Percentiles rank a stretch among this genome's conserved stretches.
These are phyloP conservation scores for Ryuthela nishihirai DNA, from an alignment of 2,888 invertebrate genomes.

Conservation along the genomic window DNA sequence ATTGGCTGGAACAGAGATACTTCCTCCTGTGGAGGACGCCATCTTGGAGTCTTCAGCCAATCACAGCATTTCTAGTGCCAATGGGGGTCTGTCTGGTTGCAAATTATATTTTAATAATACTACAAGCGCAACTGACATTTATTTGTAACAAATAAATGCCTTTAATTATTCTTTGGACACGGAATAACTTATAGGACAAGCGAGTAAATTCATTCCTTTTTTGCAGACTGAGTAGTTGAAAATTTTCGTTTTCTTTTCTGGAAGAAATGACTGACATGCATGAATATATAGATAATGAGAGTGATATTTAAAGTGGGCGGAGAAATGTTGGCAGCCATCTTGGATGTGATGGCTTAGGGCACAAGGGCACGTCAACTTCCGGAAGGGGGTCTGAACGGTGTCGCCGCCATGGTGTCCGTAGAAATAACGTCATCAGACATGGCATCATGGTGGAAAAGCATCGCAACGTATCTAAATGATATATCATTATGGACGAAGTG, in stretches of 20 bases:
- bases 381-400: constrained; percentile 28
- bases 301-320: constrained; percentile 29
- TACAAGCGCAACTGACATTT: too few species aligned
- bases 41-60: constrained; percentile 27
- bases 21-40: constrained; percentile 15
- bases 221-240: too few species aligned
- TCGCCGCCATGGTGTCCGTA: constrained; percentile 38
- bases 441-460: too few species aligned
- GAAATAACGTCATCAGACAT: too few species aligned
- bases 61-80: constrained; percentile 6
- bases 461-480: too few species aligned
- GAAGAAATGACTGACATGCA: constrained; percentile 32
- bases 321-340: constrained; percentile 17
- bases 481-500: too few species aligned
- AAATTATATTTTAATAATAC: constrained; percentile 23
- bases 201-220: too few species aligned
- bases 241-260: too few species aligned
- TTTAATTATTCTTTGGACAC: too few species aligned
- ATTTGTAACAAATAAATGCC: too few species aligned
- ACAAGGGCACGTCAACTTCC: constrained; percentile 12
- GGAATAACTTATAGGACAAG: too few species aligned
- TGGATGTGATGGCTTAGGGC: constrained; percentile 14
- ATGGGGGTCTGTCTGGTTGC: constrained; percentile 3
- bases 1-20: constrained; percentile 15
- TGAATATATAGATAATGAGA: constrained; percentile 24